phyloP scores from a whole-genome alignment of 2,888 invertebrate species.

The Cantharis flavilabris region DNA sequence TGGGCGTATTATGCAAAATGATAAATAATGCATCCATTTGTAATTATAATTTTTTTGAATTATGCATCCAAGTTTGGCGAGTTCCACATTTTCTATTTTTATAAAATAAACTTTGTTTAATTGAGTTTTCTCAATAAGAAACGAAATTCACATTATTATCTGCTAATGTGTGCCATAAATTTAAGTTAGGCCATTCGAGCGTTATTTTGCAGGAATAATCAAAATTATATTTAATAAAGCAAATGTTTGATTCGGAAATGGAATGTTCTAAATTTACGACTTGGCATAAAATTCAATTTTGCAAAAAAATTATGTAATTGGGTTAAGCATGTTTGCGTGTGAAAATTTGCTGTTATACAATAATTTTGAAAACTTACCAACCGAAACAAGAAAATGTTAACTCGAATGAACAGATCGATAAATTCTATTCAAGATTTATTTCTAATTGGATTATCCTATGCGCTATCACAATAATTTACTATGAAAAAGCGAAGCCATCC shows the following conservation, averaged over 20 bases:
- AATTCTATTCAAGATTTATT: background rate
- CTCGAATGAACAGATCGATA: background rate
- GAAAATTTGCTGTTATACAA: background rate
- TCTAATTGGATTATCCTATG: background rate
- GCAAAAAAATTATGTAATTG: background rate
- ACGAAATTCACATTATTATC: background rate
- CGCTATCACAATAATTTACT: background rate
- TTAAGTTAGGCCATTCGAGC: background rate
- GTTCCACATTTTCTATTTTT: background rate
- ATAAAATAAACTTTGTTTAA: background rate
- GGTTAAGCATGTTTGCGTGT: background rate
- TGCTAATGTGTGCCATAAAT: background rate
- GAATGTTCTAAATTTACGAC: background rate
- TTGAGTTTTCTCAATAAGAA: background rate
- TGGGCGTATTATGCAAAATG: conserved; percentile 4
- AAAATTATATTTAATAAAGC: background rate
- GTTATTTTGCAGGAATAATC: background rate
- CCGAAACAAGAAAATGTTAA: background rate
- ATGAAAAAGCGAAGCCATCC: background rate
- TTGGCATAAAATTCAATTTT: background rate
- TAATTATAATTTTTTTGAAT: conserved; percentile 12
- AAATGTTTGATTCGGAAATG: background rate
- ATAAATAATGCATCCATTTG: conserved; percentile 3
- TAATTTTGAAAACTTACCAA: background rate
- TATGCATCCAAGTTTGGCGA: background rate